phyloP scores from a whole-genome alignment of 2,888 invertebrate species.

The Ectobius pallidus region DNA sequence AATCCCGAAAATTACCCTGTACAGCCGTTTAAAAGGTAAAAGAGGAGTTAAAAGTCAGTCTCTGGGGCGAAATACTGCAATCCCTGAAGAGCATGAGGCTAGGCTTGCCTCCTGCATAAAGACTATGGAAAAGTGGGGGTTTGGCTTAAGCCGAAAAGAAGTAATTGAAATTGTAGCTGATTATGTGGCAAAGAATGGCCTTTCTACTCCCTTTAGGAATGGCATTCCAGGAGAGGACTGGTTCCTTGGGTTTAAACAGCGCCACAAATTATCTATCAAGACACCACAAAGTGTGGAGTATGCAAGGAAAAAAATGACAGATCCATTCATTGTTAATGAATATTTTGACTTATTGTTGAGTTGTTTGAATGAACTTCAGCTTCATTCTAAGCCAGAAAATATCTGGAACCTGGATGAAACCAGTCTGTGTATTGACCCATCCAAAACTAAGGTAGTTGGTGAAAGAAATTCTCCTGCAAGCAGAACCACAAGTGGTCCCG shows the following conservation, averaged over 20 bases:
- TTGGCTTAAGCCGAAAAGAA: conserved; percentile 50
- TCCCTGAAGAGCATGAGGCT: conserved; percentile 47
- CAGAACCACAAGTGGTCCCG: conserved; percentile 47
- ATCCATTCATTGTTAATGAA: conserved; percentile 45
- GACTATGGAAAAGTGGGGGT: conserved; percentile 51
- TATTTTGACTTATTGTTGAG: conserved; percentile 33
- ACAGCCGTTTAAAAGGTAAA: conserved; percentile 43
- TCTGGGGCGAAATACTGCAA: conserved; percentile 45
- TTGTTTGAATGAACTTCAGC: conserved; percentile 43
- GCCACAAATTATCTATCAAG: conserved; percentile 50
- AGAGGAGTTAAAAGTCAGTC: conserved; percentile 44
- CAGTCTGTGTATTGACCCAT: conserved; percentile 46
- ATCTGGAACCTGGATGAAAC: conserved; percentile 47
- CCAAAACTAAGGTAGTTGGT: conserved; percentile 45
- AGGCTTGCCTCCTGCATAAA: conserved; percentile 46
- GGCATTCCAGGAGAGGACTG: conserved; percentile 48
- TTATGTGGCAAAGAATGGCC: conserved; percentile 46
- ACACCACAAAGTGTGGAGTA: conserved; percentile 50
- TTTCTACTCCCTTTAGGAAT: conserved; percentile 49
- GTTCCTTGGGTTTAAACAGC: conserved; percentile 48
- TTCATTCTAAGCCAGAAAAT: conserved; percentile 46
- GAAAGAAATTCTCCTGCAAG: conserved; percentile 38
- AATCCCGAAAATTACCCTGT: conserved; percentile 44
- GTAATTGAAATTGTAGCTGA: conserved; percentile 47
- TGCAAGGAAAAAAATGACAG: conserved; percentile 47